phyloP scores from a whole-genome alignment of 2,113 vertebrate genomes.

The Neofelis nebulosa region DNA sequence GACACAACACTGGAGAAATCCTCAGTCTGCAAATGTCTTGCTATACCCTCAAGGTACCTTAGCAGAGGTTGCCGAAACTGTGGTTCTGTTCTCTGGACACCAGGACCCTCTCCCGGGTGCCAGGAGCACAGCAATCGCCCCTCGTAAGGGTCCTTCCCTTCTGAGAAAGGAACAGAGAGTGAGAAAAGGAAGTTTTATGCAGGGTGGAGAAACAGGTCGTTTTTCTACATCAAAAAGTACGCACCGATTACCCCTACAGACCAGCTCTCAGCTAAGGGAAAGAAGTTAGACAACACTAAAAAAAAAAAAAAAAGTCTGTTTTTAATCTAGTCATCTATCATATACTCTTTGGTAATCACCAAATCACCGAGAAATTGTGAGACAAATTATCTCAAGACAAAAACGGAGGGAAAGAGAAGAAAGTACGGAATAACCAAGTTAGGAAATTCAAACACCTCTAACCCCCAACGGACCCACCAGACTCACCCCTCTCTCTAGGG shows the following conservation, averaged over 20 bases:
- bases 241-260: not conserved
- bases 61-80: not conserved
- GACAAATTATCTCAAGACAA: not conserved
- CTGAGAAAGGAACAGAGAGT: not conserved
- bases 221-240: not conserved
- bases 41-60: not conserved
- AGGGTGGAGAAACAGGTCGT: conserved; percentile 38
- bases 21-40: not conserved
- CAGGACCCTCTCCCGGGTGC: not conserved
- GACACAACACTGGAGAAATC: not conserved
- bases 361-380: conserved; percentile 20
- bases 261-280: not conserved
- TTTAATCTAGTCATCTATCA: conserved; percentile 12
- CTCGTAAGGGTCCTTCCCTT: not conserved
- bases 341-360: not conserved
- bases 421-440: not conserved
- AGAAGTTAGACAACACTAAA: not conserved
- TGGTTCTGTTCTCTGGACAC: not conserved
- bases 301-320: not conserved
- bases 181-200: not conserved
- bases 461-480: conserved; percentile 46
- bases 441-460: conserved; percentile 55
- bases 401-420: not conserved
- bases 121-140: not conserved
- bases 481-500: not conserved